phyloP scores from a whole-genome alignment of 2,113 vertebrate species.

The Microtus oregoni region DNA sequence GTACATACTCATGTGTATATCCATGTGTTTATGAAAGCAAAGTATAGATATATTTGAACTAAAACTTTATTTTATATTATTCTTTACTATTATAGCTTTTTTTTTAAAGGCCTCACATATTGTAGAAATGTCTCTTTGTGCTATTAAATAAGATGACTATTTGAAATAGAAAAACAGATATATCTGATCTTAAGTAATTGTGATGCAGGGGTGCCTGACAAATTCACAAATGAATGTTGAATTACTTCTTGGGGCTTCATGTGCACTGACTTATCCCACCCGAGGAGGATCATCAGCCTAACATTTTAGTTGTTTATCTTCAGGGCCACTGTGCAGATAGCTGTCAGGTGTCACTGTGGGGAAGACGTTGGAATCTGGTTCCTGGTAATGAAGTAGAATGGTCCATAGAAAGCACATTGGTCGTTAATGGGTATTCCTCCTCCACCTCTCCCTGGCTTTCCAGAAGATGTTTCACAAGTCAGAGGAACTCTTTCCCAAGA shows the following conservation, averaged over 20 bases:
- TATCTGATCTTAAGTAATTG: conserved; percentile 24
- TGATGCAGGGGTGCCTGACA: background rate
- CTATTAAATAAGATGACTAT: conserved; percentile 8
- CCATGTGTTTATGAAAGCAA: background rate
- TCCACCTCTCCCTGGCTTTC: conserved; percentile 64
- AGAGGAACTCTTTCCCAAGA: conserved; percentile 81
- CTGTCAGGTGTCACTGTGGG: background rate
- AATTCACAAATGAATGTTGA: background rate
- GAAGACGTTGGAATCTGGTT: background rate
- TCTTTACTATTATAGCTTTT: background rate
- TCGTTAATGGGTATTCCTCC: conserved; percentile 32
- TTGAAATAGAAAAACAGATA: conserved; percentile 4
- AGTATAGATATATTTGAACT: conserved; percentile 5
- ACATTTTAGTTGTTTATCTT: conserved; percentile 30
- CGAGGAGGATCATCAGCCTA: background rate
- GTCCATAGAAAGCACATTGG: background rate
- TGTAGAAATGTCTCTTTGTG: background rate
- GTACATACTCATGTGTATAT: background rate
- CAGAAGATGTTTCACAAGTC: conserved; percentile 86
- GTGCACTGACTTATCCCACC: too few species aligned
- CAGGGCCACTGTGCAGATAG: background rate
- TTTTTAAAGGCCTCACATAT: background rate
- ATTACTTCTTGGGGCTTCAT: background rate
- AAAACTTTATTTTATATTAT: conserved; percentile 6
- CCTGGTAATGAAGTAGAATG: conserved; percentile 51